Base-by-base conservation (phyloP, 2,113 vertebrate species). In the Mustelus asterias region DNA sequence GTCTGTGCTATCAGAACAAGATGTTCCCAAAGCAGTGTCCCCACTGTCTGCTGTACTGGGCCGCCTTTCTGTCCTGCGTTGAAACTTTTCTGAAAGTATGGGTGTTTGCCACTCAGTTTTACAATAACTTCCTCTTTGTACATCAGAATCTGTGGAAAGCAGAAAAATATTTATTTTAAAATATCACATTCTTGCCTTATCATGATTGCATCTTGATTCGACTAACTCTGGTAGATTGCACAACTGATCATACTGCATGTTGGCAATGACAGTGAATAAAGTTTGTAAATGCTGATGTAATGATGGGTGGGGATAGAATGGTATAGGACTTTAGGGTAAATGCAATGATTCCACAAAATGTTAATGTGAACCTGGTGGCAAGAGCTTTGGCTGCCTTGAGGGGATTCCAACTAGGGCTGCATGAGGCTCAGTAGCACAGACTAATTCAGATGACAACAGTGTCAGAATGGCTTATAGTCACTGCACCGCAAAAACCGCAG, bases 81-180 rank as follows among this genome's bases (percentile, higher is more conserved):
- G 98, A 96, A 97, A 98, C 97, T 98, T 98, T 96, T 97, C 97
- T 0, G 98, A 98, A 96, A 98, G 96, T 96, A 97, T 97, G 0
- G 98, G 98, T 0, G 98, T 98, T 96, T 98, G 98, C 98, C 99
- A 99, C 96, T 99, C 98, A 95, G 98, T 98, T 96, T 96, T 98
- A 97, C 97, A 86, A 95, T 97, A 98, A 97, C 44, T 18, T 89
- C 96, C 96, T 95, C 96, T 97, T 94, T 97, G 97, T 72, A 96
- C 83, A 72, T 72, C 41, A 48, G 65, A 72, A 72, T 95, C 94
- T 95, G 89, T 37, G 41, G 26, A 76, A 6, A 65, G 18, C 24
- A 2, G 48, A 72, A 44, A 63, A 6, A 26, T 37, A 94, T 44
- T 94, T 7, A 76, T 70, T 48, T 95, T 72, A 76, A 95, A 76